Evolutionary conservation across 2,888 invertebrate genomes (phyloP), one percentile per base, ranked within the genome.

Genomic region (Orthosia gracilis): DNA sequence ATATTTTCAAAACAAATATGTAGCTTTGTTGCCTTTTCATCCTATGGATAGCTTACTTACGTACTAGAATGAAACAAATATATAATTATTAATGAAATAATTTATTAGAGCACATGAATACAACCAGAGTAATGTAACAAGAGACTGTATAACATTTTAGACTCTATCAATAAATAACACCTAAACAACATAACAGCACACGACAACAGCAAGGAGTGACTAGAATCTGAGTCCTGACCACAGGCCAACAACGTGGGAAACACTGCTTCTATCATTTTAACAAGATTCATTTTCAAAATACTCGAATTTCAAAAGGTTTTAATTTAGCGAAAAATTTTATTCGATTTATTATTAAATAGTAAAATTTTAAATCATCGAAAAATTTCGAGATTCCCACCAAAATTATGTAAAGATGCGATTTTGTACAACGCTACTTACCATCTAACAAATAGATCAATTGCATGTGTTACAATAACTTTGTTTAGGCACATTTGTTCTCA

Each of bases 21-120:
- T 26, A 26, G 26, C 4, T 26, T 26, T 26, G 26, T 26, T 26
- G 26, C 26, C 26, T 26, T 26, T 26, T 13, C 40, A 17, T 15
- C 17, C 13, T 26, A 23, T 23, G 9, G 7, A 9, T 40, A 40
- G 40, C 40, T 40, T 40, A 40, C 26, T 26, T 26, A 31, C 11
- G 12, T 31, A 57, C 7, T n/a, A 17, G 13, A 77, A 61, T 79
- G 2, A 80, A 78, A 78, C 80, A 18, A 64, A 40, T 0, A 9
- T 50, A 52, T 75, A 67, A 65, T 78, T 78, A 73, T 81, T 78
- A 80, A 78, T 86, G 88, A 94, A 93, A 95, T 94, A 92, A 90
- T 95, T 95, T 94, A 95, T 93, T 95, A 92, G 89, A 93, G 92
- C 92, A 94, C 93, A 94, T 91, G 91, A 92, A 92, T 93, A 96